Evolutionary conservation across 2,888 invertebrate genomes (phyloP), one percentile per base, ranked within the genome.

Genomic region (Xylocampa areola): DNA sequence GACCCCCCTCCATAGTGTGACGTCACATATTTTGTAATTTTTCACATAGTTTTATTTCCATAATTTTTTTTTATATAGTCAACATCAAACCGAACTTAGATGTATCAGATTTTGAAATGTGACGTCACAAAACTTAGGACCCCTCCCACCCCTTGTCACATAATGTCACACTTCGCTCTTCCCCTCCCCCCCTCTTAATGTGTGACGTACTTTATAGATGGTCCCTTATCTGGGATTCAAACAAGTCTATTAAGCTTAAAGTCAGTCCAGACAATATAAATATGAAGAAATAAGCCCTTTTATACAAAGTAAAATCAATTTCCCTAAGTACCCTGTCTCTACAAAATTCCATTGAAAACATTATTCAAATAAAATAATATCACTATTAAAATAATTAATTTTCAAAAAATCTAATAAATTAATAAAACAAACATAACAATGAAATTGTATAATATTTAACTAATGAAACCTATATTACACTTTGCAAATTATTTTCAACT

Each of bases 311-410:
- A 60, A 73, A 77, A 79, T 65, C 67, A 77, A 68, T 68, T 66
- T 67, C 59, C 76, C 73, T 79, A 80, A 75, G 76, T 90, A 91
- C 91, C 91, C 90, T 91, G 90, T 88, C 68, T 80, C 88, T 90
- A 90, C 80, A 80, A 81, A 82, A 82, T 79, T 79, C 73, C 79
- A 64, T 73, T 57, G 62, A 80, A 83, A 80, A 68, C 73, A 76
- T 73, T 68, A 73, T 70, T 77, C 68, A 76, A 76, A 58, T 60
- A 62, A 66, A 47, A 50, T 48, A 30, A 35, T 62, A 48, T 30
- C 52, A 41, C 50, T 32, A 13, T 25, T 39, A 21, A 40, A 41
- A 33, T 25, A 43, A 29, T 33, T 36, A 29, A 35, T 54, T 76
- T 75, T 77, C 71, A 69, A 76, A 77, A 77, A 73, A 64, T 67